Evolutionary conservation across 2,888 invertebrate species (phyloP), one percentile per base, ranked within the genome.

Genomic region (Caenorhabditis sp.): DNA sequence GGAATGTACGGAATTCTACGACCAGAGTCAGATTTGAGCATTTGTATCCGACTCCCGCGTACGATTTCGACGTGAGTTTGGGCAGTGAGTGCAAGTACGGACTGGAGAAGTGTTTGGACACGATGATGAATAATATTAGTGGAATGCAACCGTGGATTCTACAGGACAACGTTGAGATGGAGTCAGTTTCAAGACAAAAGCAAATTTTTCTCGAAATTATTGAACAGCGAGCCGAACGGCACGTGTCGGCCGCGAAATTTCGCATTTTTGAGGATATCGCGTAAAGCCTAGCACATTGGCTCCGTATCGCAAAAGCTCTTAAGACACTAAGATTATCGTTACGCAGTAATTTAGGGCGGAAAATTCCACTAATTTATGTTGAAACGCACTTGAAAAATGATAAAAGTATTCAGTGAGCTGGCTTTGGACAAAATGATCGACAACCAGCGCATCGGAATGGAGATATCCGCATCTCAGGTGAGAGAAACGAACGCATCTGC

Each of bases 401-500:
- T 0, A 27, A 32, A 46, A 48, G 9, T 17, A 39, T 78, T 50
- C 46, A 78, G 78, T 22, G 58, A 68, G 13, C 50, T 59, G 24
- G 30, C 65, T 15, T 35, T 77, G 24, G 50, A 70, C 39, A 62
- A 59, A 17, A 55, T 71, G 4, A 77, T 80, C 30, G 76, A 80
- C 27, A 71, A 77, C 50, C 70, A 77, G 32, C 65, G 66, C 15
- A 45, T 77, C 26, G 63, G 55, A 22, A 56, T 77, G 55, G 76
- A 80, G 50, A 43, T 80, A 27, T 74, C 80, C 0, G 63, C 74
- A 3, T 70, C 74, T 20, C 80, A 80, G 63, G 77, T 77, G 4
- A n/a, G 50, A 58, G 48, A 41, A 41, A 17, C 41, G 41, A 17
- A 17, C 20, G 41, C 41, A 41, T 20, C 41, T 41, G 41, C n/a